Evolutionary conservation across 2,797 vertebrate species (phyloP), one percentile per base, ranked within the genome.

Genomic region (Typhlichthys subterraneus): DNA sequence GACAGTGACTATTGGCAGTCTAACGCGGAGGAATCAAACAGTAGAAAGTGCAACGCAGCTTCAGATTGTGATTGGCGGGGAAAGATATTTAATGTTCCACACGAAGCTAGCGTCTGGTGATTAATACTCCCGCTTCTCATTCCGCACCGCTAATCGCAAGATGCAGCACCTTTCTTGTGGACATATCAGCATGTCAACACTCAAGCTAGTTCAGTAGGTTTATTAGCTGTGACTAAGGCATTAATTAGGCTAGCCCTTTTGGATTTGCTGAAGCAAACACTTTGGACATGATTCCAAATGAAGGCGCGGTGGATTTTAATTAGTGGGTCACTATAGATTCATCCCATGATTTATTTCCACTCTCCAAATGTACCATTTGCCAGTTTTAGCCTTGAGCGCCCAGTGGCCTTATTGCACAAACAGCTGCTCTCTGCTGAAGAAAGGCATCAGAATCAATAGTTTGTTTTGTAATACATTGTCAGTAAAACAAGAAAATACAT

Each of bases 1-100:
- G 46, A 57, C 23, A 48, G 54, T 53, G 56, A 53, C 56, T 47
- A 60, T 67, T 63, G 57, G 15, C 31, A 1, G 57, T 67, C 2
- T 2, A 13, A 7, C 10, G 50, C 62, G 17, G 45, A 60, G 69
- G 63, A 76, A 69, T 66, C 38, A 72, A 54, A 69, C 19, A 2
- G 45, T 31, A 14, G 29, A 53, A 47, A 54, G 62, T 53, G 53
- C 46, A 42, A 29, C 9, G 23, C 29, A 12, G 70, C 70, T 64
- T 12, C 0, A 60, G 59, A 64, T 65, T 54, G 59, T 81, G 86
- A 83, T 77, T 77, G 76, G 85, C 83, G 76, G 49, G 47, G 61
- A 70, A 59, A 71, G 64, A 77, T 63, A 81, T 67, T 48, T 61
- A 78, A 85, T 60, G 66, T 67, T 73, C 79, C 75, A 65, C 61